phyloP scores from a whole-genome alignment of 2,888 invertebrate genomes.

The Meteorus colon region DNA sequence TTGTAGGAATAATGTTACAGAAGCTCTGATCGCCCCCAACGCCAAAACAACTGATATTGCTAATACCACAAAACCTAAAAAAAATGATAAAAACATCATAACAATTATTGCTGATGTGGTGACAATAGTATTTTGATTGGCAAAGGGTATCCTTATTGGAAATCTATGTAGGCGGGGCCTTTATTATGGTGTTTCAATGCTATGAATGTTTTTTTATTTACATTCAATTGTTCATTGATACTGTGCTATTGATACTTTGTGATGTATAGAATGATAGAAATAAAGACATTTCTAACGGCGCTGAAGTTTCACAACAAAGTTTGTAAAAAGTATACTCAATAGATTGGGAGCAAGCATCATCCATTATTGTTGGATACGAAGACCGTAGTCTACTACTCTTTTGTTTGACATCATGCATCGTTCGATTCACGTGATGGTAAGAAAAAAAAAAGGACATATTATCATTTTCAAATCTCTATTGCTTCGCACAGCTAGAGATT shows the following conservation, averaged over 20 bases:
- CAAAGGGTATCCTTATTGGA: background rate
- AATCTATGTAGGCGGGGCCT: background rate
- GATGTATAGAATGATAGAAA: too few relatives aligned
- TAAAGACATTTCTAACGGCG: too few relatives aligned
- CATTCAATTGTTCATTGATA: too few relatives aligned
- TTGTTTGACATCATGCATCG: conserved; percentile 13
- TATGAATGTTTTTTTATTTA: conserved; percentile 15
- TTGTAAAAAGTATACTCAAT: too few relatives aligned
- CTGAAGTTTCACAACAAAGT: too few relatives aligned
- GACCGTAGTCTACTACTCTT: background rate
- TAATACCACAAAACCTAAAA: conserved; percentile 75
- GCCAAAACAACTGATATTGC: conserved; percentile 77
- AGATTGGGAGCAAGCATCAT: too few relatives aligned
- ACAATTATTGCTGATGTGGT: conserved; percentile 18
- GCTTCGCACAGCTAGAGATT: background rate
- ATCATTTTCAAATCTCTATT: too few relatives aligned
- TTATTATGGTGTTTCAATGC: background rate
- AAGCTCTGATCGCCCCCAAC: conserved; percentile 78
- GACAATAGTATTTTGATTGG: background rate
- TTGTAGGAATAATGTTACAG: conserved; percentile 76
- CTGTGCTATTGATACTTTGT: too few relatives aligned
- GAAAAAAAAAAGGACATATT: too few relatives aligned
- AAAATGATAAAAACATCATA: conserved; percentile 35
- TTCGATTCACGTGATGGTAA: background rate
- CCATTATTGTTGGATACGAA: background rate